Evolutionary conservation across 1,140 invertebrate species (phyloP).

Genomic region (Zaprionus inermis): DNA sequence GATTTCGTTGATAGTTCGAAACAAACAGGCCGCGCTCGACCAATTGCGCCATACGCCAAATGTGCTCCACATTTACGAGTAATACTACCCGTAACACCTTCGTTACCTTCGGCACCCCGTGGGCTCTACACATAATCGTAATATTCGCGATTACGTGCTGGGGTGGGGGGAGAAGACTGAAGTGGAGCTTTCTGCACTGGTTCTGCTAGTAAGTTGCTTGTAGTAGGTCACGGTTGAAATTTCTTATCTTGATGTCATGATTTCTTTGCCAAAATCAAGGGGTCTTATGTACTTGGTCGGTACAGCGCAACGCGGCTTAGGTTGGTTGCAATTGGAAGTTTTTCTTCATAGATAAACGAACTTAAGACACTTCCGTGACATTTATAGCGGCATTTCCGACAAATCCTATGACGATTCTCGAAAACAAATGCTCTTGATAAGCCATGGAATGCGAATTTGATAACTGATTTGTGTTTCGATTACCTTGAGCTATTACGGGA

Average conservation of each 20-base stretch:
- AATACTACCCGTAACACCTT: conserved; percentile 1
- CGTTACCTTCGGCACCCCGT: neutral
- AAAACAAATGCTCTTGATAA: conserved; percentile 11
- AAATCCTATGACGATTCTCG: neutral
- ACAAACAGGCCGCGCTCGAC: conserved; percentile 64
- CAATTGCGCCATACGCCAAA: conserved; percentile 66
- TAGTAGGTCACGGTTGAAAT: conserved; percentile 75
- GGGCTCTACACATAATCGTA: neutral
- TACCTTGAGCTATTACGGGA: conserved; percentile 14
- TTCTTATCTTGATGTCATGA: conserved; percentile 23
- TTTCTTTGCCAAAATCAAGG: conserved; percentile 27
- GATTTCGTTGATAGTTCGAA: conserved; percentile 40
- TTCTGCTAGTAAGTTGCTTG: conserved; percentile 28
- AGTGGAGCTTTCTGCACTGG: neutral
- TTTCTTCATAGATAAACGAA: neutral
- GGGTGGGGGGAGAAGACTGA: neutral
- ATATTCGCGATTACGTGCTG: conserved; percentile 39
- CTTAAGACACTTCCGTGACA: neutral
- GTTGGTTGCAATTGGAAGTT: neutral
- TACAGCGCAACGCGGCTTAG: neutral
- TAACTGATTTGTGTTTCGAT: conserved; percentile 10
- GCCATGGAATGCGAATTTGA: conserved; percentile 19
- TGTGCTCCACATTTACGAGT: conserved; percentile 35
- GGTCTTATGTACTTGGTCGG: conserved; percentile 5
- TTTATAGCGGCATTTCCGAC: neutral